Conservation (phyloP, 2,888 invertebrate species). For the Bembecia ichneumoniformis region DNA sequence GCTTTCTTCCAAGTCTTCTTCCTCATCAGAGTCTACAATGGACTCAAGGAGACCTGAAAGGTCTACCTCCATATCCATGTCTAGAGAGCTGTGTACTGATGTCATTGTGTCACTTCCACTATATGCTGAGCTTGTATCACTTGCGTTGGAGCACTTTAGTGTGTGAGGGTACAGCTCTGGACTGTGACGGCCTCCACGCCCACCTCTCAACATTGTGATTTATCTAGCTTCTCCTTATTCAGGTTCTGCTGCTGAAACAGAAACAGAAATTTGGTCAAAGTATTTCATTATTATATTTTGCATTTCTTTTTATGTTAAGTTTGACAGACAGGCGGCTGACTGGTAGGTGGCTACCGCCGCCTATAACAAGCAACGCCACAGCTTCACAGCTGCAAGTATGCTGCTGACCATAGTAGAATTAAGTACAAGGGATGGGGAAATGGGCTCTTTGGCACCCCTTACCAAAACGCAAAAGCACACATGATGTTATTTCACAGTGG, state of each 20-base stretch:
- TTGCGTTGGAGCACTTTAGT: constrained; percentile 81
- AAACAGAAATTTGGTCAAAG: constrained; percentile 3
- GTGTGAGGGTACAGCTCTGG: constrained; percentile 90
- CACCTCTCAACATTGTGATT: constrained; percentile 73
- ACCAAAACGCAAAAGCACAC: too few species aligned
- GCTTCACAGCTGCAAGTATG: too few species aligned
- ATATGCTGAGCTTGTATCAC: constrained; percentile 96
- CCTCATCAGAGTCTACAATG: constrained; percentile 95
- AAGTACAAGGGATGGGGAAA: too few species aligned
- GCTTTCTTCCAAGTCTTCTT: constrained; percentile 92
- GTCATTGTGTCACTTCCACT: constrained; percentile 98
- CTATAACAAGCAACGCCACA: too few species aligned
- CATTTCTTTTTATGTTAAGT: too few species aligned
- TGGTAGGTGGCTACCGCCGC: too few species aligned
- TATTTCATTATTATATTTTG: background rate
- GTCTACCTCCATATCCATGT: constrained; percentile 87
- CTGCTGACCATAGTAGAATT: too few species aligned
- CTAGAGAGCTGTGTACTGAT: constrained; percentile 87
- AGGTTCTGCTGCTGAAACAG: constrained; percentile 54
- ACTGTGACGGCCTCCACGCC: constrained; percentile 73
- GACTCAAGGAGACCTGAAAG: constrained; percentile 95
- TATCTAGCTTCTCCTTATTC: constrained; percentile 38
- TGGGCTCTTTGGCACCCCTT: too few species aligned
- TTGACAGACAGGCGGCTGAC: too few species aligned
- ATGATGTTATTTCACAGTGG: too few species aligned